phyloP scores from a whole-genome alignment of 2,113 vertebrate genomes.

The Pseudolaguvia tuberculata region DNA sequence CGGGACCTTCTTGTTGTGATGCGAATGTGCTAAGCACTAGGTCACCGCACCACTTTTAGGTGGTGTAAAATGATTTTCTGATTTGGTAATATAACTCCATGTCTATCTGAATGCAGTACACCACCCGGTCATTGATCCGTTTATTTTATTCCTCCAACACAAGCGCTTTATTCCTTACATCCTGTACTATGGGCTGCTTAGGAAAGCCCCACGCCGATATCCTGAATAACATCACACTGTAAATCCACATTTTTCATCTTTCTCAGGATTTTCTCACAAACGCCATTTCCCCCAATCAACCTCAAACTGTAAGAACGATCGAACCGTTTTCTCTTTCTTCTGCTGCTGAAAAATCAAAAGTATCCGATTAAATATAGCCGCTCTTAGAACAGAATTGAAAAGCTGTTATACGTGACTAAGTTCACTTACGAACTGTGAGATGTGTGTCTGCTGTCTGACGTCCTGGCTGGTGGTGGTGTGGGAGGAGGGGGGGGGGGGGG shows the following conservation, averaged over 20 bases:
- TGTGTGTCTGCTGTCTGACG: neutral
- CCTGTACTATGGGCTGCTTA: conserved; percentile 7
- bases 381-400: conserved; percentile 13
- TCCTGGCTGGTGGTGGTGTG: neutral
- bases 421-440: neutral
- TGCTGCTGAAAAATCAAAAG: conserved; percentile 33
- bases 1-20: no score
- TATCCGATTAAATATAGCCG: conserved; percentile 29
- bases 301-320: neutral
- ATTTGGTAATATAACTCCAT: neutral
- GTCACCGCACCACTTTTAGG: no score
- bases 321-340: neutral
- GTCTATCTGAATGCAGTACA: neutral
- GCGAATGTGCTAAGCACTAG: no score
- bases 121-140: neutral
- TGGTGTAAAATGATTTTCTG: neutral
- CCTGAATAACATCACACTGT: neutral
- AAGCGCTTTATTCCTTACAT: conserved; percentile 25
- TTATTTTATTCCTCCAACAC: neutral
- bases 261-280: neutral
- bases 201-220: neutral
- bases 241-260: neutral
- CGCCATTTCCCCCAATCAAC: conserved; percentile 37
- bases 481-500: neutral
- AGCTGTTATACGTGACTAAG: conserved; percentile 4